Evolutionary conservation across 2,888 invertebrate species (phyloP).

Genomic region (Anoplius nigerrimus): DNA sequence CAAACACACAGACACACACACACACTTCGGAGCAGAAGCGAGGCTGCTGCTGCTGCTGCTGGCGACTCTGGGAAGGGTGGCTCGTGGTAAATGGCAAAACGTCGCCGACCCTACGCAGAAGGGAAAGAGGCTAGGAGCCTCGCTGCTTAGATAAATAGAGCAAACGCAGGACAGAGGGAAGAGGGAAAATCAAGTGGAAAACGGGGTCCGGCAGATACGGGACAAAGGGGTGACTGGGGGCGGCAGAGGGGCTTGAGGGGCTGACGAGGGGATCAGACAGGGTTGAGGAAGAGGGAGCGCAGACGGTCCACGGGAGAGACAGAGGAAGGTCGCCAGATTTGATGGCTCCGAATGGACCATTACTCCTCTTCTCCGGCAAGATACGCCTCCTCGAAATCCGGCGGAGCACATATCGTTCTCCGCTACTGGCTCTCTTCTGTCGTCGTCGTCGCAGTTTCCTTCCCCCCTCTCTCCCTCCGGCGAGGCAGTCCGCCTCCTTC

Average conservation of each 20-base stretch:
- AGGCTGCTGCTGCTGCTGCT: too few species aligned
- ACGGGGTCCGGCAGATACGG: conserved; percentile 20
- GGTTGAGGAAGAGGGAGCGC: conserved; percentile 2
- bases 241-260: not conserved
- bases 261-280: conserved; percentile 7
- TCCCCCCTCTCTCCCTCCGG: not conserved
- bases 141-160: conserved; percentile 48
- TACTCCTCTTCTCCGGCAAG: conserved; percentile 26
- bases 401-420: not conserved
- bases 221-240: not conserved
- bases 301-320: not conserved
- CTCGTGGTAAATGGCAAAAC: not conserved
- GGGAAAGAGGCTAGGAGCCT: conserved; percentile 37
- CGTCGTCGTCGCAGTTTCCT: not conserved
- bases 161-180: conserved; percentile 29
- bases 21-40: too few species aligned
- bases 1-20: too few species aligned
- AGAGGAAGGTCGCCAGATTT: conserved; percentile 44
- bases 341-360: conserved; percentile 48
- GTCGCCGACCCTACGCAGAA: conserved; percentile 25
- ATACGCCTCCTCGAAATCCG: conserved; percentile 27
- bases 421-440: not conserved
- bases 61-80: not conserved
- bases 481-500: too few species aligned
- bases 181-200: conserved; percentile 44